Base-by-base conservation (phyloP, 2,888 invertebrate species). In the Leptinotarsa peninsularis region DNA sequence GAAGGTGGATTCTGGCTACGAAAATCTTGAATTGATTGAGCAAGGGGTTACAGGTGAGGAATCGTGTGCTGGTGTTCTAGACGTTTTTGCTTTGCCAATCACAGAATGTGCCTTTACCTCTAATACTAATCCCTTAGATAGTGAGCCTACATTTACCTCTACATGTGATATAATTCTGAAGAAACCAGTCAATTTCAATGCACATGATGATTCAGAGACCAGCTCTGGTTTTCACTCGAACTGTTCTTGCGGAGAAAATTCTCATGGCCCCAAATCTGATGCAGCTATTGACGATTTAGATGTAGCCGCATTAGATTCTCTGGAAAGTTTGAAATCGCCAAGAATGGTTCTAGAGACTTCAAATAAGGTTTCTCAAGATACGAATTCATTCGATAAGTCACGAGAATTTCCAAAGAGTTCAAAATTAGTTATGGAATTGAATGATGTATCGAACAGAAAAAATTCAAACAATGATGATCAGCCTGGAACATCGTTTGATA, bases 281-380 rank as follows among this genome's bases (percentile, higher is more conserved):
- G 52, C 54, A 23, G 52, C 58, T 49, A 63, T 33, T 7, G 77
- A 76, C 17, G 66, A 63, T 17, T 60, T 67, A 27, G 73, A 75
- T 60, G 43, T 18, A 33, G 76, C 66, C 56, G 76, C 67, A 67
- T 73, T 84, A 56, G 82, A 83, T 71, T 82, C 82, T 23, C 73
- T 84, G 67, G 84, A 85, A 70, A 83, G 83, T 79, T 81, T 88
- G 52, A 87, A 86, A 81, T 88, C 88, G 27, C 88, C 88, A 1
- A 86, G 84, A 78, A 81, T 88, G 76, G 88, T 88, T 60, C 76
- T 86, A 78, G 85, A 85, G 77, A 83, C 83, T 7, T 78, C 82
- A 3, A 79, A 74, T 69, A 81, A 79, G 52, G 82, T 81, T 68
- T 76, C 79, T 4, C 71, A 76, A 33, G 66, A 74, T 70, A 68